Evolutionary conservation across 64 coral and sea anemone genomes (phyloP), one percentile per base, ranked within the genome.

Genomic region (Pocillopora damicornis): DNA sequence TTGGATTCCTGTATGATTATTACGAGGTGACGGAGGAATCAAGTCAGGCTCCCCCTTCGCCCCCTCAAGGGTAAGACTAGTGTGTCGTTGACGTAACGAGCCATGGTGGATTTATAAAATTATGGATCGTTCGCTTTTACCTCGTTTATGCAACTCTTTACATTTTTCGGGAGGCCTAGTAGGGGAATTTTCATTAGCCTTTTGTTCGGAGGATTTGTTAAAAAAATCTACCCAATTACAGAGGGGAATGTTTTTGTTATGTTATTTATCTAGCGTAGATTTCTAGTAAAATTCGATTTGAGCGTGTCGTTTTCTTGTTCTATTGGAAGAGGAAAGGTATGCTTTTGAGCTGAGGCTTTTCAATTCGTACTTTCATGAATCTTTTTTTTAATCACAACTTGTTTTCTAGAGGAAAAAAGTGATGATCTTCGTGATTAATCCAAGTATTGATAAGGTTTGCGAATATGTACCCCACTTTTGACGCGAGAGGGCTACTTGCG

Each of bases 1-100:
- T 96, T 73, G 94, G 94, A 11, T 96, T 96, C 59, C 77, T 96
- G 58, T 96, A 96, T 34, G 94, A 96, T 88, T 96, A 96, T 69
- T 96, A 96, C 63, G 94, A 91, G 62, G 94, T 96, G 14, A 86
- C 94, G 5, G 94, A 96, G 65, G 94, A 96, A 38, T 89, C 94
- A 26, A 92, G 93, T 30, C 91, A 90, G 74, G 92, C 79, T 13
- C 94, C 94, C 15, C 81, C 94, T 2, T 96, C 94, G 17, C 94
- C 94, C 15, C 60, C 91, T 59, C 86, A 93, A 17, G 91, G 94
- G 94, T 96, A 83, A 90, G 87, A 51, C 78, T 69, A 13, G 16
- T 60, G n/a, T 69, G 37, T 42, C 8, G 51, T 0, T 25, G 30
- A 66, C 42, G 42, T 51, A 51, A 51, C 7, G 13, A 63, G 81